Conservation (phyloP, 2,888 invertebrate species). For the Campopleginae sp. region DNA sequence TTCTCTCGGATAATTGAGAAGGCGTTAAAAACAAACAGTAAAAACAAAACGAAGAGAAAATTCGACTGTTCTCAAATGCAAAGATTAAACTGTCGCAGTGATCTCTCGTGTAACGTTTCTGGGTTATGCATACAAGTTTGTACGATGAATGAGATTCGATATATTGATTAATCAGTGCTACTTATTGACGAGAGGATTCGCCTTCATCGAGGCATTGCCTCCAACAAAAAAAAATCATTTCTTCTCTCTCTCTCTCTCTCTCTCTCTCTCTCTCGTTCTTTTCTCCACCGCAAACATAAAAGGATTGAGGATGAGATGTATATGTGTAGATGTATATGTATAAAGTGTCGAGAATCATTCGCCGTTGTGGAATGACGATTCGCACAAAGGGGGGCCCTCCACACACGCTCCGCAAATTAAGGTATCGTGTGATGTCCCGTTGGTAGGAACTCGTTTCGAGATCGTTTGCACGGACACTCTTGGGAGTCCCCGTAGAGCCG, state of each 20-base stretch:
- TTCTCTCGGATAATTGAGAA: slow-evolving; percentile 30
- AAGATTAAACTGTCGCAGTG: slow-evolving; percentile 58
- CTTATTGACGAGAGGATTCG: slow-evolving; percentile 51
- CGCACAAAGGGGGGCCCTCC: slow-evolving; percentile 31
- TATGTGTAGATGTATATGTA: not conserved
- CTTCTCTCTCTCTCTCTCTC: slow-evolving; percentile 17
- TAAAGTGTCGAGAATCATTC: slow-evolving; percentile 52
- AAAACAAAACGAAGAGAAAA: slow-evolving; percentile 29
- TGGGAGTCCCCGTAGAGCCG: slow-evolving; percentile 14
- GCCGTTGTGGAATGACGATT: slow-evolving; percentile 63
- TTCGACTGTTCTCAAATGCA: slow-evolving; percentile 14
- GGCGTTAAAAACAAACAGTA: slow-evolving; percentile 10
- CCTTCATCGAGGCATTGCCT: slow-evolving; percentile 22
- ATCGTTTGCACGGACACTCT: slow-evolving; percentile 55
- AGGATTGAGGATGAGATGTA: slow-evolving; percentile 11
- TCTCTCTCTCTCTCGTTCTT: slow-evolving; percentile 18
- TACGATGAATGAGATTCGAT: slow-evolving; percentile 7
- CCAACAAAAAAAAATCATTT: not conserved
- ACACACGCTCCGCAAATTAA: slow-evolving; percentile 65
- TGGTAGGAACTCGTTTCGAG: slow-evolving; percentile 65
- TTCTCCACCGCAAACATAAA: slow-evolving; percentile 2
- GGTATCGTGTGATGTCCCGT: slow-evolving; percentile 67
- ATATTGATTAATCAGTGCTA: slow-evolving; percentile 50
- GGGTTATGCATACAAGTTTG: slow-evolving; percentile 11
- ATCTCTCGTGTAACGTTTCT: slow-evolving; percentile 18